Conservation (phyloP, 2,797 vertebrate genomes). For the Antrozous pallidus region DNA sequence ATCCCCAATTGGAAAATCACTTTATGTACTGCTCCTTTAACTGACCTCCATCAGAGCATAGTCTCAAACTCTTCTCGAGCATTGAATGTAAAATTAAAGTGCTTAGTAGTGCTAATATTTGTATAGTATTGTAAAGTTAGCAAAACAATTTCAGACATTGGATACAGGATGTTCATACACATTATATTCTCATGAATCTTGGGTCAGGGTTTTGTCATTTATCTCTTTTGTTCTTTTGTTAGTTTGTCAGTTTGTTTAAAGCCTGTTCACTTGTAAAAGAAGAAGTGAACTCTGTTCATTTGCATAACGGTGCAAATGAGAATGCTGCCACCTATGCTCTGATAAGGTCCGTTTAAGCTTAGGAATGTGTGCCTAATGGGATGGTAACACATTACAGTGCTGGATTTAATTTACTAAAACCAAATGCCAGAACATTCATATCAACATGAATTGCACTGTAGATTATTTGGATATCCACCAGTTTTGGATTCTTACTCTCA, state of each 20-base stretch:
- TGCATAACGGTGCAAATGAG: background rate
- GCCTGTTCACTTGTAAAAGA: background rate
- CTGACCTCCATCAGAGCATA: background rate
- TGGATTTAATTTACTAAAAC: background rate
- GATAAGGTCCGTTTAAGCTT: background rate
- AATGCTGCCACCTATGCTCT: background rate
- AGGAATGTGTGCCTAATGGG: background rate
- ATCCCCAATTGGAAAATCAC: background rate
- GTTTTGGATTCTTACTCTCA: background rate
- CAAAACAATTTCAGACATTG: background rate
- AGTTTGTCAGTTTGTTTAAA: background rate
- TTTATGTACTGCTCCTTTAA: background rate
- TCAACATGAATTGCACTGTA: background rate
- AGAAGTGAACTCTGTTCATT: background rate
- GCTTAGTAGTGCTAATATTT: background rate
- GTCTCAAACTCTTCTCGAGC: background rate
- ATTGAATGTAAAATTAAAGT: background rate
- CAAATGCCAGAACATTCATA: background rate
- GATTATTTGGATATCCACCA: background rate
- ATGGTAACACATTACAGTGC: accelerated
- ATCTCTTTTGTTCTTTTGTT: background rate
- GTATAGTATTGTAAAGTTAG: background rate
- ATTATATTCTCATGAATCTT: background rate
- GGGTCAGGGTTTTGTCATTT: background rate
- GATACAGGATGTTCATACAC: background rate